phyloP scores from a whole-genome alignment of 2,113 vertebrate genomes.

The Toxostoma redivivum region DNA sequence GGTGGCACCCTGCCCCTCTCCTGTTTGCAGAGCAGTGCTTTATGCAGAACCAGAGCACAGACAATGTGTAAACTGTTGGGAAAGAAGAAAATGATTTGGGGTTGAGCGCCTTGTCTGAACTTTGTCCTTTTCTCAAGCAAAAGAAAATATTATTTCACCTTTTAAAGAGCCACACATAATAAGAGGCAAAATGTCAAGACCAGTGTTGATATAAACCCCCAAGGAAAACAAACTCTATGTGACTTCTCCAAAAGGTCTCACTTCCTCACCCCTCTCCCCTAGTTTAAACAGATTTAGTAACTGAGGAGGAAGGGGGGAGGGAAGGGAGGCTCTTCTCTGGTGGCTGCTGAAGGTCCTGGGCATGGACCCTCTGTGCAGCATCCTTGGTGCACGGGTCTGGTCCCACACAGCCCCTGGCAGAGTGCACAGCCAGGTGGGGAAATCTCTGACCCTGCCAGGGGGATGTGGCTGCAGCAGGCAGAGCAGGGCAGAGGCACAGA shows the following conservation, averaged over 20 bases:
- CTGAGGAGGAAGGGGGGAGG: slow-evolving; percentile 24
- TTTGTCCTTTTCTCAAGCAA: slow-evolving; percentile 82
- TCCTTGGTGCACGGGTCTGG: not conserved
- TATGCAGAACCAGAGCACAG: not conserved
- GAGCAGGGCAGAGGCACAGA: not conserved
- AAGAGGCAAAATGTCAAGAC: slow-evolving; percentile 83
- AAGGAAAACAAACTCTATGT: slow-evolving; percentile 81
- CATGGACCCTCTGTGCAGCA: not conserved
- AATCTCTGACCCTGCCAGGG: accelerated
- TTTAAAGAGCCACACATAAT: slow-evolving; percentile 83
- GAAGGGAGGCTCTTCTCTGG: not conserved
- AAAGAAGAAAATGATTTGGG: slow-evolving; percentile 68
- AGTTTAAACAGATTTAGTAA: slow-evolving; percentile 74
- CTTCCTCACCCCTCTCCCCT: slow-evolving; percentile 72
- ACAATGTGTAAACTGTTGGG: slow-evolving; percentile 37
- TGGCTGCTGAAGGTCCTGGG: not conserved
- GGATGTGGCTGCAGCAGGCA: accelerated
- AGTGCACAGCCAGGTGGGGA: accelerated
- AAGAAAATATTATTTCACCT: slow-evolving; percentile 86
- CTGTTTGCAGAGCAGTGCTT: not conserved
- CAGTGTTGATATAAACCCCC: slow-evolving; percentile 81
- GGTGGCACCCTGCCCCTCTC: not conserved
- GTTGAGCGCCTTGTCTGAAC: slow-evolving; percentile 75
- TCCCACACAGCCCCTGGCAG: not conserved
- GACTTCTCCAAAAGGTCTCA: slow-evolving; percentile 73